Conservation (phyloP, 1,140 invertebrate genomes). For the Macrotrachela quadricornifera region DNA sequence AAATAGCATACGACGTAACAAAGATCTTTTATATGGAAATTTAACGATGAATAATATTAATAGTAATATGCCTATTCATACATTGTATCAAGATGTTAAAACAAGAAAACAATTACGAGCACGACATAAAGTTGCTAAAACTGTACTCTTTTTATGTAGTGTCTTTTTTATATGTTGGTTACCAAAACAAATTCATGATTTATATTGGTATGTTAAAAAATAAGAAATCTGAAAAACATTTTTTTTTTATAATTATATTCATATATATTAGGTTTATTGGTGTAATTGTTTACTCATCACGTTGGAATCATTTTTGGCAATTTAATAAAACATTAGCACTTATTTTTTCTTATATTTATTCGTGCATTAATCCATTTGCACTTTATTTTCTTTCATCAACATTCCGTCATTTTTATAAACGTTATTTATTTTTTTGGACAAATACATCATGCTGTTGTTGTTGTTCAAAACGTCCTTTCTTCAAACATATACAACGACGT, state of each 20-base stretch:
- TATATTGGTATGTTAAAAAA: too few species aligned
- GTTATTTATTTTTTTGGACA: conserved; percentile 54
- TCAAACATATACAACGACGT: too few species aligned
- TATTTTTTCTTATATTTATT: conserved; percentile 46
- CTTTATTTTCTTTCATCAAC: conserved; percentile 71
- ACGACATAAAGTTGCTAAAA: conserved; percentile 68
- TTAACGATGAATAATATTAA: too few species aligned
- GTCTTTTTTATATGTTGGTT: conserved; percentile 68
- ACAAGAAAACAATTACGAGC: conserved; percentile 48
- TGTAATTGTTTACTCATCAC: conserved; percentile 53
- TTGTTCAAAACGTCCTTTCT: too few species aligned
- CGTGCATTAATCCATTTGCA: conserved; percentile 67
- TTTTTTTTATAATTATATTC: too few species aligned
- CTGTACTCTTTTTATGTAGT: too few species aligned
- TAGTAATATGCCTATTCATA: too few species aligned
- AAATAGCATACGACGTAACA: too few species aligned
- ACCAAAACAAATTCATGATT: conserved; percentile 57
- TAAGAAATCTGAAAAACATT: too few species aligned
- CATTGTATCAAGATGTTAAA: too few species aligned
- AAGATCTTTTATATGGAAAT: too few species aligned
- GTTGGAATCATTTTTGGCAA: conserved; percentile 68
- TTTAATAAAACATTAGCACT: conserved; percentile 59
- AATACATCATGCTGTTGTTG: too few species aligned
- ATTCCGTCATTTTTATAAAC: conserved; percentile 72
- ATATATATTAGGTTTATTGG: conserved; percentile 49